These are phyloP conservation scores for Chrysaora quinquecirrha DNA, from an alignment of 30 jellyfish, hydroid and myxozoan genomes.

Conservation along the genomic window DNA sequence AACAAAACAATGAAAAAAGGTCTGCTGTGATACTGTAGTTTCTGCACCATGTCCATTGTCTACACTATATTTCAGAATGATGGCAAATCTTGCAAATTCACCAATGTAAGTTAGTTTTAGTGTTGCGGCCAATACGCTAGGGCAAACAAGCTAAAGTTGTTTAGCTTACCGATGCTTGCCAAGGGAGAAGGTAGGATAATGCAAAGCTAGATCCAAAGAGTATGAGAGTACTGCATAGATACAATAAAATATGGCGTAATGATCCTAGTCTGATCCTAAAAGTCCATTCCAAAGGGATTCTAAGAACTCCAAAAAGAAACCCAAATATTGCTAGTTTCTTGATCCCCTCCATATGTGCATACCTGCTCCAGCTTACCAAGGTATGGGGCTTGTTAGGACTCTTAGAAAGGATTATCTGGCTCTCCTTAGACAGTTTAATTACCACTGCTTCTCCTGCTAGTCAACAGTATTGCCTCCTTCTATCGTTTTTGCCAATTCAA, in stretches of 20 bases:
- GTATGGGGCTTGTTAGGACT: neutral
- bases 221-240: neutral
- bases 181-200: neutral
- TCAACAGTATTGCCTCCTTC: neutral
- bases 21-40: neutral
- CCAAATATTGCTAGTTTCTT: neutral
- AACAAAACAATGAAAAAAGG: neutral
- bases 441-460: neutral
- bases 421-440: neutral
- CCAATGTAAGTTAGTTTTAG: neutral
- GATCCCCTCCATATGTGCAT: neutral
- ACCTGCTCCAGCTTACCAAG: constrained; percentile 1
- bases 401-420: neutral
- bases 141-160: neutral
- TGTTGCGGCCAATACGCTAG: neutral
- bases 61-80: neutral
- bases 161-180: neutral
- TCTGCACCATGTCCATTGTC: constrained; percentile 1
- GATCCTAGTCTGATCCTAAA: constrained; percentile 2
- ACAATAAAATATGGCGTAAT: neutral
- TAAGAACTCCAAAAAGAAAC: neutral
- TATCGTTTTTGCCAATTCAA: neutral
- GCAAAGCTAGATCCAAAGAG: constrained; percentile 2
- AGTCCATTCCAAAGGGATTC: neutral
- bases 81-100: neutral